Conservation (phyloP, 2,888 invertebrate species). For the Corythucha ciliata region DNA sequence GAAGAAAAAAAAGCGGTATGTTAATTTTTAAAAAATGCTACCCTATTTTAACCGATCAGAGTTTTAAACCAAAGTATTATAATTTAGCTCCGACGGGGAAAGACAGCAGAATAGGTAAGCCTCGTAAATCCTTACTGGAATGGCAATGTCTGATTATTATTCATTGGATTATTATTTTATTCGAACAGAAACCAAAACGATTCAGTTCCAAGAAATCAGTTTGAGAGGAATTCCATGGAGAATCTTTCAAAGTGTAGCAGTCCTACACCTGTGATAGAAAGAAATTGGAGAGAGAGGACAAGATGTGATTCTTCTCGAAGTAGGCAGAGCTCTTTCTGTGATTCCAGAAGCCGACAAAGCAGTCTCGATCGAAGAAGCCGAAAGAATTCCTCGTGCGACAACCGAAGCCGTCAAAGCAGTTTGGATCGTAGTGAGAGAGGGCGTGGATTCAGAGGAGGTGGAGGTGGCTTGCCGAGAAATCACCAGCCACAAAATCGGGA, state of each 20-base stretch:
- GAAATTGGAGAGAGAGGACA: too few species aligned
- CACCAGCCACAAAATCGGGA: too few species aligned
- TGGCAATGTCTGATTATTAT: not conserved
- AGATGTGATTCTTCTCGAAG: too few species aligned
- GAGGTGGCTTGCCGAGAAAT: too few species aligned
- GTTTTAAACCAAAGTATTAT: not conserved
- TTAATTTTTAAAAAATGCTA: not conserved
- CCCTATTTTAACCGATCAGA: not conserved
- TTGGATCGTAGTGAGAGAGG: slow-evolving; percentile 19
- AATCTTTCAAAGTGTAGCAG: not conserved
- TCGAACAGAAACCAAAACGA: too few species aligned
- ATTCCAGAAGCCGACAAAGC: slow-evolving; percentile 31
- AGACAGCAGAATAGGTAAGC: too few species aligned
- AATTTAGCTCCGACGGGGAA: too few species aligned
- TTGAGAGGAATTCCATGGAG: slow-evolving; percentile 30
- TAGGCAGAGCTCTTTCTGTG: slow-evolving; percentile 25
- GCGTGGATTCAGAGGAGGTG: slow-evolving; percentile 19
- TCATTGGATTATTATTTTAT: too few species aligned
- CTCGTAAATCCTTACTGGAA: too few species aligned
- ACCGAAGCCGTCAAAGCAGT: slow-evolving; percentile 39
- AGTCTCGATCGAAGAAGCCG: slow-evolving; percentile 35
- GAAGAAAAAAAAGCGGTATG: slow-evolving; percentile 25
- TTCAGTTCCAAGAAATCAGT: too few species aligned
- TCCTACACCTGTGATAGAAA: not conserved
- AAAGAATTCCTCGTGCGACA: slow-evolving; percentile 24